Evolutionary conservation across 2,113 vertebrate species (phyloP).

Genomic region (Chitala chitala): DNA sequence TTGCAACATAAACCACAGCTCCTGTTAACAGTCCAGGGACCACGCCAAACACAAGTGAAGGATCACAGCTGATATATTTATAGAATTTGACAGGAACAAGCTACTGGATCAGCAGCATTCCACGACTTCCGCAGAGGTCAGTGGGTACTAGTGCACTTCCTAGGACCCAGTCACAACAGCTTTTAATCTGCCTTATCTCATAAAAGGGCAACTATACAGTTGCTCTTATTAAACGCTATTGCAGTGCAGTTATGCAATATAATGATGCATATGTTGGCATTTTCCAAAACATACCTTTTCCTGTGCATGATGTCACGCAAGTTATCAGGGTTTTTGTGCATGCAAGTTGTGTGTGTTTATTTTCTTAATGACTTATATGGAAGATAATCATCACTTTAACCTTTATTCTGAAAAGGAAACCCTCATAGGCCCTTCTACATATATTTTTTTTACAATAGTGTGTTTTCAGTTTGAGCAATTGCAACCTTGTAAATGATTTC

Average conservation of each 20-base stretch:
- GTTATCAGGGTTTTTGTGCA: not conserved
- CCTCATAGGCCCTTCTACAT: too few relatives aligned
- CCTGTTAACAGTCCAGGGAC: not conserved
- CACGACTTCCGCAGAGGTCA: constrained; percentile 27
- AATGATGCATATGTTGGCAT: too few relatives aligned
- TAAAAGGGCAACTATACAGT: constrained; percentile 25
- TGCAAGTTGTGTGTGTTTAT: not conserved
- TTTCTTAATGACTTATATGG: not conserved
- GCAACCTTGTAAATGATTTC: too few relatives aligned
- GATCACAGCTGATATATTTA: constrained; percentile 14
- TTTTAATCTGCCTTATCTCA: constrained; percentile 26
- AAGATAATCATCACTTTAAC: not conserved
- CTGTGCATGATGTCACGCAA: not conserved
- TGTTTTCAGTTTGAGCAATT: too few relatives aligned
- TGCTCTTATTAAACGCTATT: constrained; percentile 40
- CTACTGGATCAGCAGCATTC: constrained; percentile 31
- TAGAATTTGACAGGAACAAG: not conserved
- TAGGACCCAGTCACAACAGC: not conserved
- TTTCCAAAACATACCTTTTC: too few relatives aligned
- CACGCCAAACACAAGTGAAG: not conserved
- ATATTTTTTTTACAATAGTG: too few relatives aligned
- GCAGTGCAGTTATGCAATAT: constrained; percentile 20
- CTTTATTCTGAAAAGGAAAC: too few relatives aligned
- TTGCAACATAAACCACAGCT: not conserved
- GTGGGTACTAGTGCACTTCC: constrained; percentile 23